Evolutionary conservation across 2,797 vertebrate genomes (phyloP).

Genomic region (Aulostomus chinensis): DNA sequence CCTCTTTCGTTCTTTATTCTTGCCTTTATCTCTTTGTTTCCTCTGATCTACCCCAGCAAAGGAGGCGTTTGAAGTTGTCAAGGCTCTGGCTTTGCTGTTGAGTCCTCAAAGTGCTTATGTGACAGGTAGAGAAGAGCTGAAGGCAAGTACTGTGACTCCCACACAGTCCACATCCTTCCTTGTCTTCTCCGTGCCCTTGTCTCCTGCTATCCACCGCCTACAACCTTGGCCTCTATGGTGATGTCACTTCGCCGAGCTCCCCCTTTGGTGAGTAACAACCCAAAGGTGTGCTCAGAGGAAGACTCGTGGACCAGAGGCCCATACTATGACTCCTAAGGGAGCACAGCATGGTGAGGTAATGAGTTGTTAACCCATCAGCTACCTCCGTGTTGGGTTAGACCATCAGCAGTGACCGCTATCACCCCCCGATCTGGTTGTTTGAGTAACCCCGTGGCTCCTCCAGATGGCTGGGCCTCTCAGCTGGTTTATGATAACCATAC

Average conservation of each 20-base stretch:
- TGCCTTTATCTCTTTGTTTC: conserved; percentile 49
- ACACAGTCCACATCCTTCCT: conserved; percentile 42
- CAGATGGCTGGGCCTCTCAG: conserved; percentile 53
- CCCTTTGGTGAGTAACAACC: conserved; percentile 59
- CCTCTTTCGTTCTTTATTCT: conserved; percentile 34
- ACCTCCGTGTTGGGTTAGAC: conserved; percentile 31
- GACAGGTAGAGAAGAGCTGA: conserved; percentile 67
- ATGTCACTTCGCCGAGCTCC: conserved; percentile 53
- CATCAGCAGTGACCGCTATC: conserved; percentile 39
- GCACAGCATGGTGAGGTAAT: conserved; percentile 52
- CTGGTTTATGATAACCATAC: conserved; percentile 59
- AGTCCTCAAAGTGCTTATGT: conserved; percentile 71
- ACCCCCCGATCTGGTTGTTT: conserved; percentile 54
- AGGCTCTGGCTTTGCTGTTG: conserved; percentile 59
- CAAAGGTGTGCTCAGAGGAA: conserved; percentile 53
- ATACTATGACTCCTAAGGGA: conserved; percentile 25
- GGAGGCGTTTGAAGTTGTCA: conserved; percentile 67
- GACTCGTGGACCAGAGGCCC: conserved; percentile 16
- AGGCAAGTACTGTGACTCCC: conserved; percentile 68
- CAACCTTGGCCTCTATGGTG: conserved; percentile 28
- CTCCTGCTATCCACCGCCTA: conserved; percentile 24
- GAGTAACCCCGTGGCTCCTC: conserved; percentile 53
- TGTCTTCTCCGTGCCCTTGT: conserved; percentile 36
- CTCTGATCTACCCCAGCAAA: conserved; percentile 62
- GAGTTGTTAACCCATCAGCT: conserved; percentile 53